Conservation (phyloP, 2,888 invertebrate species). For the Drosophila conformis region DNA sequence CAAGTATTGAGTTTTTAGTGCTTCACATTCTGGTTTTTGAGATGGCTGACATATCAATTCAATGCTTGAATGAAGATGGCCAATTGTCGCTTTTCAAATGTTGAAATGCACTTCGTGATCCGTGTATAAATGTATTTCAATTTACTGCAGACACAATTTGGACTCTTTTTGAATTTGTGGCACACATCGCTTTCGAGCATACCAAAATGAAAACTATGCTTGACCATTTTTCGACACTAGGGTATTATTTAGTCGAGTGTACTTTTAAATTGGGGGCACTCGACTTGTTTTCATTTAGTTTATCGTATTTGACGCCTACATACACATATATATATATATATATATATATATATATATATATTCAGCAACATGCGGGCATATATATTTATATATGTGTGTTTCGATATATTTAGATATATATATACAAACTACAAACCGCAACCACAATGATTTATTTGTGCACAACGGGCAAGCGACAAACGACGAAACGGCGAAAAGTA, state of each 20-base stretch:
- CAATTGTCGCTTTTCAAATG: background rate
- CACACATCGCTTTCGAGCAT: background rate
- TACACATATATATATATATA: background rate
- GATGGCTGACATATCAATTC: background rate
- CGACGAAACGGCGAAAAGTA: slow-evolving; percentile 52
- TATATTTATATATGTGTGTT: background rate
- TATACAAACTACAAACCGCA: slow-evolving; percentile 47
- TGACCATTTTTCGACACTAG: background rate
- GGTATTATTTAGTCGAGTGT: slow-evolving; percentile 12
- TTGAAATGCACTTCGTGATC: background rate
- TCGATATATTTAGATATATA: background rate
- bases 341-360: slow-evolving; percentile 22
- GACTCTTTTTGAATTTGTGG: background rate
- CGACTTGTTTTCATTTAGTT: slow-evolving; percentile 12
- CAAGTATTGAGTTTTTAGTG: too few relatives aligned
- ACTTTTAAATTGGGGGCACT: background rate
- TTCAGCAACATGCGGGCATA: slow-evolving; percentile 35
- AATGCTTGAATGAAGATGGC: background rate
- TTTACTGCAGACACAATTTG: background rate
- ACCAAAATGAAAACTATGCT: background rate
- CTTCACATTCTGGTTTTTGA: background rate
- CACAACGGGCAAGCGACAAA: slow-evolving; percentile 24
- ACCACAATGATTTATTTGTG: slow-evolving; percentile 70
- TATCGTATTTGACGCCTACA: slow-evolving; percentile 5
- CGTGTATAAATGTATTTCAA: background rate